Evolutionary conservation across 2,113 vertebrate genomes (phyloP), one percentile per base, ranked within the genome.

Genomic region (Nematolebias whitei): DNA sequence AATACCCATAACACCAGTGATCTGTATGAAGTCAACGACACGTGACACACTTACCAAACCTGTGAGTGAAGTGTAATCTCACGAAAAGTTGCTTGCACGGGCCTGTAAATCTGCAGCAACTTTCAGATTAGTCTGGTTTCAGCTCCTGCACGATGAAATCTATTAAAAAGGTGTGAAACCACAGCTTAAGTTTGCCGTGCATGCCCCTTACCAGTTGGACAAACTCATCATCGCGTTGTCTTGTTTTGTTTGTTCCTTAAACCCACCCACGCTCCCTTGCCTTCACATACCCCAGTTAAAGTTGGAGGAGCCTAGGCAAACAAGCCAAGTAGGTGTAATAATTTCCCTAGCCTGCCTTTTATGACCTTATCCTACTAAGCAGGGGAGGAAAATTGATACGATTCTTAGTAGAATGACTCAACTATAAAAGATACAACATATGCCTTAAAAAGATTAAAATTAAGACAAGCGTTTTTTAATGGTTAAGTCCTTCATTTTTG

Each of bases 151-250:
- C 35, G 66, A 62, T 41, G 67, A 51, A 76, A 85, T 80, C 68
- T 59, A 82, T 79, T 70, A 76, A 32, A n/a, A 59, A n/a, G 52
- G 83, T 69, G 79, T 71, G 79, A 83, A 84, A 81, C 57, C 67
- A 45, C 60, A 65, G 63, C 58, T 81, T 71, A 60, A 76, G 72
- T 79, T 78, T 77, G 69, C 76, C 71, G 56, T 38, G 69, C 29
- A 74, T 56, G 57, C 69, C 76, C 69, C 35, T 74, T 73, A 24
- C 74, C 84, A 87, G 88, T 88, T 90, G 86, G 87, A 87, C 88
- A 83, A 90, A 79, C 62, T 80, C 74, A 75, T 85, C 86, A 85
- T 39, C 71, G 35, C 63, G 44, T 48, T 19, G 66, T 14, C 51
- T 50, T 13, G 16, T 16, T 26, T 26, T 43, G 51, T 63, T 75